Base-by-base conservation (phyloP, 2,888 invertebrate genomes). In the Pediacus dermestoides region DNA sequence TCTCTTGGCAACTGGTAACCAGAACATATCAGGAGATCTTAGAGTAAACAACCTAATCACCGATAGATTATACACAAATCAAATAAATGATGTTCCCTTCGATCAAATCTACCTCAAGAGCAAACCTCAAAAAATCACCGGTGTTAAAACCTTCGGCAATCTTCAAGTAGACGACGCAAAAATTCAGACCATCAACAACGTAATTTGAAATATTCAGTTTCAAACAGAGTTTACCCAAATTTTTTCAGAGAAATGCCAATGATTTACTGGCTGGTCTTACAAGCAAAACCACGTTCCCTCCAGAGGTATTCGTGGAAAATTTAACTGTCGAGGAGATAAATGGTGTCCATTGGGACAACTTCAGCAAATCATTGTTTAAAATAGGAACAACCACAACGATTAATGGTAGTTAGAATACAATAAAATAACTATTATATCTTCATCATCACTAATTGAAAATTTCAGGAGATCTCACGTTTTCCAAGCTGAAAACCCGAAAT, bases 301-400 rank as follows among this genome's bases (percentile, higher is more conserved):
- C 45, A 4, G 45, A 59, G 30, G 39, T 64, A 4, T 39, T 34
- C 10, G 52, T 67, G 26, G 50, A 57, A 30, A 57, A 64, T 47
- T 48, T 67, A 16, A 37, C 51, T 12, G 59, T 64, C 9, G 54
- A 62, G 34, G 48, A 43, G 12, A 64, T 68, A 21, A 60, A 67
- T 48, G 53, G 47, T 6, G 48, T 67, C 2, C 37, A 58, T 31
- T 67, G 64, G 64, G 37, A 59, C n/a, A 42, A 46, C 7, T 66
- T 68, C 34, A 53, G 48, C 39, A 35, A 57, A 14, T 58, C 60
- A 1, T 52, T 64, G 16, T 67, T 64, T 44, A 54, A 52, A 31
- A 48, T 59, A 34, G 61, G 60, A 7, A 26, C 39, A 15, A 44
- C 48, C 8, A 40, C 42, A 8, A 44, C 32, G 12, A 58, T 60